Base-by-base conservation (phyloP, 1,140 invertebrate genomes). In the Bombyx mandarina region DNA sequence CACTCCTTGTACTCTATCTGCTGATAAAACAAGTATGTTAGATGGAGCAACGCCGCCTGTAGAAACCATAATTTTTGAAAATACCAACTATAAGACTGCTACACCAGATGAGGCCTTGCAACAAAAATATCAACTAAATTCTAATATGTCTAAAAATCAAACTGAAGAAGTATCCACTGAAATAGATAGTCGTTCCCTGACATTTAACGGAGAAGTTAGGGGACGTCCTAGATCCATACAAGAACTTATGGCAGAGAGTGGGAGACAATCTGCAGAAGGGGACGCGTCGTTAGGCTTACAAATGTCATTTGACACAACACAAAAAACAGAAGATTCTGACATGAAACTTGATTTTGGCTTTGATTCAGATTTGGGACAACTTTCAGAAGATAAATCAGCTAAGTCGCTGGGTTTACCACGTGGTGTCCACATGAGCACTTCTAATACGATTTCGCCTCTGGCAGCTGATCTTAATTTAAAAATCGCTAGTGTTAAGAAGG, bases 401-500 rank as follows among this genome's bases (percentile, higher is more conserved):
- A 90, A 90, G 67, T 88, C 89, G 46, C 81, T 93, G 26, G 90
- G 91, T 45, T 89, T 94, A 68, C 84, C 92, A 2, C 87, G 91
- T 6, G 90, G 91, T n/a, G 91, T 92, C 57, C 92, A 92, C 61
- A 89, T 90, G 70, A 90, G 80, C 60, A 79, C 81, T 52, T 79
- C 86, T 18, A 89, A 82, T 59, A 87, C 87, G 22, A 88, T 89
- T 61, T 88, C 88, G 8, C 84, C 88, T 48, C 65, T 88, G 71
- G 81, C 89, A 66, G 95, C 95, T 43, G 97, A 98, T 78, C 90
- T 98, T 8, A 97, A 97, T 88, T 91, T 96, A 80, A 98, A 98
- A 88, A 97, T 98, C 67, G 95, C 95, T 7, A 96, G 95, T 55
- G 96, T 97, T 5, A 98, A 98, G 84, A 97, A 96, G 82, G 95